These are phyloP conservation scores for Drosophila borealis DNA, from an alignment of 2,888 invertebrate genomes.

Conservation along the genomic window DNA sequence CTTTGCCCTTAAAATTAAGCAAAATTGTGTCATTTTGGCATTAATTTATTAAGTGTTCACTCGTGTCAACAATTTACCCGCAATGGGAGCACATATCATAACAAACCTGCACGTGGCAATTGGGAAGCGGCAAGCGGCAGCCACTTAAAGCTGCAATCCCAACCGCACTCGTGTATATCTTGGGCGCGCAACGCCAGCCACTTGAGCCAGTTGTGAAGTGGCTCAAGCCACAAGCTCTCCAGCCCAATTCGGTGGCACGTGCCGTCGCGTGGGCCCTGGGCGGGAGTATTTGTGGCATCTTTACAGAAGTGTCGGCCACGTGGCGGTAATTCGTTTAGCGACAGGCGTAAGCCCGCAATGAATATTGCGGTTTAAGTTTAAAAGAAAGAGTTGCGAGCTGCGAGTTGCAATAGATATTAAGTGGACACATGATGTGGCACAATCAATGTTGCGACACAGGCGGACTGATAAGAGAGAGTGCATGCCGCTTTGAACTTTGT, in stretches of 20 bases:
- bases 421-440: conserved; percentile 43
- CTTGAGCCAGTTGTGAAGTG: conserved; percentile 63
- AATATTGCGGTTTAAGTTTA: conserved; percentile 65
- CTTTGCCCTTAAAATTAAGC: conserved; percentile 17
- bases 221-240: conserved; percentile 23
- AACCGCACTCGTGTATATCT: conserved; percentile 12
- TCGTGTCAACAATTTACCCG: conserved; percentile 57
- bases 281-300: conserved; percentile 19
- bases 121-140: conserved; percentile 18
- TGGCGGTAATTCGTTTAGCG: conserved; percentile 73
- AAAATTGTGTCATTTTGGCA: conserved; percentile 2
- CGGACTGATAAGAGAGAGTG: conserved; percentile 31
- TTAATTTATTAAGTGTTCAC: conserved; percentile 25
- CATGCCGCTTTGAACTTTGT: conserved; percentile 41
- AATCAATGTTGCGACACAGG: conserved; percentile 57
- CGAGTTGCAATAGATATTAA: conserved; percentile 45
- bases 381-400: conserved; percentile 62
- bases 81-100: conserved; percentile 62
- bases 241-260: conserved; percentile 38
- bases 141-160: conserved; percentile 48
- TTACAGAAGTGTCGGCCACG: conserved; percentile 70
- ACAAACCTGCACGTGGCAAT: conserved; percentile 56
- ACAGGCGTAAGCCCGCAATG: conserved; percentile 71
- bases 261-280: conserved; percentile 22
- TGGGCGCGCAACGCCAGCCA: conserved; percentile 46